Evolutionary conservation across 1,140 invertebrate species (phyloP), one percentile per base, ranked within the genome.

Genomic region (Lepidurus apus): DNA sequence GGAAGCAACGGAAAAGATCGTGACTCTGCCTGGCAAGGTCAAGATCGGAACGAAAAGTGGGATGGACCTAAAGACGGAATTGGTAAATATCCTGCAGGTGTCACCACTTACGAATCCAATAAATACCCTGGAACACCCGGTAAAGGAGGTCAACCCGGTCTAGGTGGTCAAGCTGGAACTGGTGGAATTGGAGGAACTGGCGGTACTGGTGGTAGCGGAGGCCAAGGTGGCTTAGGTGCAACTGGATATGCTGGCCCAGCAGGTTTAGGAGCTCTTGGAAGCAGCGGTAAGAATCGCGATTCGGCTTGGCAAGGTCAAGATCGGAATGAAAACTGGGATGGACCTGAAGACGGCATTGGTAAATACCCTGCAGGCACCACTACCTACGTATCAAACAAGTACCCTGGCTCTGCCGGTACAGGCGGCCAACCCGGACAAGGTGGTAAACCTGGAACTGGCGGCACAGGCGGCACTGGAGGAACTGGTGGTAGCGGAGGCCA

Each of bases 41-140:
- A 78, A 11, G 79, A 80, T 1, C 79, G 80, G 1, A 77, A 81
- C n/a, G 43, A 81, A 42, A 80, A 82, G 43, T 53, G 79, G 24
- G 79, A 75, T 45, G 45, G 78, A 10, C 47, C 43, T n/a, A n/a
- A 77, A 24, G 17, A 77, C 43, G 43, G 43, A 1, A 47, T 34
- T 42, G 75, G 74, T 7, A 7, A 26, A 17, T 43, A 44, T 9
- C 42, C 42, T 44, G 74, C 74, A 7, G n/a, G 8, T 21, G 24
- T 21, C n/a, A 21, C n/a, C 1, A 44, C 42, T 4, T 43, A 44
- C 74, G 42, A 42, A 10, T 75, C 74, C 4, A 75, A 43, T 9
- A 42, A 75, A 5, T 75, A 77, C 24, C 43, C 75, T 13, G 75
- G 75, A 53, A 4, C 75, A 1, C 43, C 42, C 24, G 34, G 43